phyloP scores from a whole-genome alignment of 2,888 invertebrate genomes.

The Phaonia tiefii region DNA sequence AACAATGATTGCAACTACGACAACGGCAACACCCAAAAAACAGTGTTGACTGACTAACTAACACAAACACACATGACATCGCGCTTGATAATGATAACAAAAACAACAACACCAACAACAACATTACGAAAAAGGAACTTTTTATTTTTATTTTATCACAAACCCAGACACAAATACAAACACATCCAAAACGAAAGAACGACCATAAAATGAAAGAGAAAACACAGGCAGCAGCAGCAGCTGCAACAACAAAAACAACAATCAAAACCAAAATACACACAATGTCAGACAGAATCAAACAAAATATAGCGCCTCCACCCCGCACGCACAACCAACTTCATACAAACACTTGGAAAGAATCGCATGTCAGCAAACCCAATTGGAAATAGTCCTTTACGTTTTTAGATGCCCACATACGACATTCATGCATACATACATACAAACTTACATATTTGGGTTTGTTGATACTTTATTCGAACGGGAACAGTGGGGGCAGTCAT shows the following conservation, averaged over 20 bases:
- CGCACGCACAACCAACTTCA: neutral
- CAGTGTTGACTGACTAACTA: slow-evolving; percentile 8
- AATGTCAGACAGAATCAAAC: slow-evolving; percentile 29
- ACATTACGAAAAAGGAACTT: slow-evolving; percentile 45
- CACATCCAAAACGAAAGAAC: slow-evolving; percentile 18
- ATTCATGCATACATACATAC: no score
- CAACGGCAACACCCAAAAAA: slow-evolving; percentile 43
- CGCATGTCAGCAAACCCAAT: slow-evolving; percentile 13
- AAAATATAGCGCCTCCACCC: slow-evolving; percentile 15
- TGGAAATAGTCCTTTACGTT: slow-evolving; percentile 13
- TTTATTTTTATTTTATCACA: slow-evolving; percentile 36
- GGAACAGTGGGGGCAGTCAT: neutral
- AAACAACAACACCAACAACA: slow-evolving; percentile 19
- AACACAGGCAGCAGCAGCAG: slow-evolving; percentile 55
- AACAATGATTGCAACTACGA: neutral
- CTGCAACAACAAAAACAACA: slow-evolving; percentile 26
- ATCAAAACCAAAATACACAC: slow-evolving; percentile 17
- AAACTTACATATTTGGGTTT: neutral
- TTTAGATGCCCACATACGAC: neutral
- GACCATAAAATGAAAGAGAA: slow-evolving; percentile 61
- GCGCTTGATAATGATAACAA: slow-evolving; percentile 6
- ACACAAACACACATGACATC: slow-evolving; percentile 5
- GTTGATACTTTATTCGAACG: neutral
- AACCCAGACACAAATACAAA: slow-evolving; percentile 58
- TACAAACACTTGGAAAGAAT: no score